phyloP scores from a whole-genome alignment of 2,888 invertebrate genomes.

The Gonocerus acuteangulatus region DNA sequence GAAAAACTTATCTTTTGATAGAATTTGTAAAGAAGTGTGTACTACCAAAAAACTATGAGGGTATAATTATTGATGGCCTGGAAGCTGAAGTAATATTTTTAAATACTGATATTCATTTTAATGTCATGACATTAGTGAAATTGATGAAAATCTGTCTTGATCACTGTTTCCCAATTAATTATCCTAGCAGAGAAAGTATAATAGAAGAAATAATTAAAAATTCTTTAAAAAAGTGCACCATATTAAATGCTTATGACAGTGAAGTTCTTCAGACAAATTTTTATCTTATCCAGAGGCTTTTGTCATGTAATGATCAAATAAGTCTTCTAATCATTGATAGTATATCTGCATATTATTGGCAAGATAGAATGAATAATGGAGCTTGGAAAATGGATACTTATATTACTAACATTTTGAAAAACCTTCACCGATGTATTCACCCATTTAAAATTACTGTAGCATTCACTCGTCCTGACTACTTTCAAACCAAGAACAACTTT shows the following conservation, averaged over 20 bases:
- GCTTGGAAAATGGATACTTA: constrained; percentile 40
- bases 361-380: constrained; percentile 40
- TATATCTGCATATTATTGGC: constrained; percentile 50
- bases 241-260: constrained; percentile 45
- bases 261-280: constrained; percentile 43
- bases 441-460: constrained; percentile 49
- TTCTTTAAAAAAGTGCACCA: constrained; percentile 43
- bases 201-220: constrained; percentile 36
- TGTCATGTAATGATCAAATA: constrained; percentile 44
- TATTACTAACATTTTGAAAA: constrained; percentile 41
- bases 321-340: constrained; percentile 48
- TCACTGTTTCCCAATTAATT: constrained; percentile 32
- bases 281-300: constrained; percentile 43
- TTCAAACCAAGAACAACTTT: constrained; percentile 38
- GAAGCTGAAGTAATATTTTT: constrained; percentile 46
- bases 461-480: constrained; percentile 51
- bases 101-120: constrained; percentile 49
- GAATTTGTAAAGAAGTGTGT: constrained; percentile 47
- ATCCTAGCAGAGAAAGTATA: neutral
- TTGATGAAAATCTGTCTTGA: constrained; percentile 42
- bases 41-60: constrained; percentile 42
- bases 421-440: constrained; percentile 47
- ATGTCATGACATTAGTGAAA: constrained; percentile 42
- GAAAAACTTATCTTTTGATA: constrained; percentile 47
- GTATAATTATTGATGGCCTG: constrained; percentile 44